Percentiles rank a stretch among this genome's conserved stretches.
Evolutionary conservation across 2,888 invertebrate species (phyloP).

Genomic region (Epinotia brunnichana): DNA sequence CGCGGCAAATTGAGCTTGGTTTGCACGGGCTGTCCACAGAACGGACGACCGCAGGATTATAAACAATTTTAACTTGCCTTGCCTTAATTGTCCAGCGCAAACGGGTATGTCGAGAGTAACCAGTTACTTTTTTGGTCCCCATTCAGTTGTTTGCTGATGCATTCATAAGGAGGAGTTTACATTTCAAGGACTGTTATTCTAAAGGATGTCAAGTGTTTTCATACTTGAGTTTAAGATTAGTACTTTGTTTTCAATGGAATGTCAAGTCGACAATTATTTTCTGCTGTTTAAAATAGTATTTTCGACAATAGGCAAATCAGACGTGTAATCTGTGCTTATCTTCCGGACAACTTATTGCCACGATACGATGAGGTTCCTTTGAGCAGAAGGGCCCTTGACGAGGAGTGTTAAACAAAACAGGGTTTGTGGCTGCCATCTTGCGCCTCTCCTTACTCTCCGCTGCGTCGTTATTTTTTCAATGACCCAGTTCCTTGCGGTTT

Average conservation of each 20-base stretch:
- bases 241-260: no score
- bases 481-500: conserved; percentile 60
- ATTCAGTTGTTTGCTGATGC: no score
- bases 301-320: neutral
- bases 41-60: no score
- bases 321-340: conserved; percentile 23
- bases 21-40: no score
- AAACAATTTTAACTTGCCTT: no score
- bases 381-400: conserved; percentile 46
- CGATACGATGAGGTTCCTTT: conserved; percentile 40
- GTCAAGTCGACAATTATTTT: no score
- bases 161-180: neutral
- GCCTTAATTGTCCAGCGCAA: neutral
- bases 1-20: no score
- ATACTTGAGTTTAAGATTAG: no score
- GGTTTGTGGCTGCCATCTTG: conserved; percentile 52
- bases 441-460: conserved; percentile 57
- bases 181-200: neutral
- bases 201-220: neutral
- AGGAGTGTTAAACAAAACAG: conserved; percentile 72
- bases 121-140: no score
- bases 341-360: conserved; percentile 6
- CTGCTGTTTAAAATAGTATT: no score
- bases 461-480: conserved; percentile 63
- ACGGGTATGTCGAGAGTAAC: no score